A percentile compares a stretch with the other conserved stretches of the same genome.
These are phyloP conservation scores for Pseudomyrmex flavicornis DNA, from an alignment of 1,140 invertebrate genomes.

Conservation along the genomic window DNA sequence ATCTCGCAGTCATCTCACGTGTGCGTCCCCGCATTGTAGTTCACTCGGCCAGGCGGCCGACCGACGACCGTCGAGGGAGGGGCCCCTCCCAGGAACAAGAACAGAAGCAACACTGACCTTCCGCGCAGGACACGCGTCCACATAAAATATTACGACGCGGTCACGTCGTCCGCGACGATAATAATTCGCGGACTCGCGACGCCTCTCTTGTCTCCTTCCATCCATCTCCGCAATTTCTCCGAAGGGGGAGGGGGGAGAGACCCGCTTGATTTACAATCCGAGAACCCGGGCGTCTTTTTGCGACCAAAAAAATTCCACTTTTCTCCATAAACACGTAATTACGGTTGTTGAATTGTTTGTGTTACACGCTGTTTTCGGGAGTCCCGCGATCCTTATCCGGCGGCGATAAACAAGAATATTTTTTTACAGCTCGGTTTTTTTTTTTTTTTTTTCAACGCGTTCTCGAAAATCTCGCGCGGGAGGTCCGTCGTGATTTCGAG, in stretches of 20 bases:
- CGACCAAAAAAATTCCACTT: too few relatives aligned
- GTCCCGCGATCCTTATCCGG: not conserved
- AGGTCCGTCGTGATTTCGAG: conserved; percentile 66
- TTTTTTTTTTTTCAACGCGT: not conserved
- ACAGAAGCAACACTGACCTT: conserved; percentile 80
- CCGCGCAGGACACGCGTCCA: conserved; percentile 77
- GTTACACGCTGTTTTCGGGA: not conserved
- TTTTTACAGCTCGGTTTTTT: not conserved
- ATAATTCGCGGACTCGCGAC: conserved; percentile 69
- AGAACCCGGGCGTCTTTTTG: too few relatives aligned
- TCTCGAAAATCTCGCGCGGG: conserved; percentile 39
- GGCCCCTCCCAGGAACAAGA: conserved; percentile 59
- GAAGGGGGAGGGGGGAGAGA: too few relatives aligned
- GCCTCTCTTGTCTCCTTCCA: not conserved
- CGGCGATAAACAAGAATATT: not conserved
- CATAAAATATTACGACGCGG: conserved; percentile 79
- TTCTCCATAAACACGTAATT: too few relatives aligned
- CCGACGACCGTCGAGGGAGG: not conserved
- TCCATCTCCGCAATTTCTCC: not conserved
- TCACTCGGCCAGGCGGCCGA: conserved; percentile 52
- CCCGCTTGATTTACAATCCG: too few relatives aligned
- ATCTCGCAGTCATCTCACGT: conserved; percentile 53
- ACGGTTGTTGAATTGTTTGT: not conserved
- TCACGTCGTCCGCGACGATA: conserved; percentile 74
- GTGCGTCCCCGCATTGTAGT: conserved; percentile 46